phyloP scores from a whole-genome alignment of 2,797 vertebrate genomes.

The Aldrovandia affinis region DNA sequence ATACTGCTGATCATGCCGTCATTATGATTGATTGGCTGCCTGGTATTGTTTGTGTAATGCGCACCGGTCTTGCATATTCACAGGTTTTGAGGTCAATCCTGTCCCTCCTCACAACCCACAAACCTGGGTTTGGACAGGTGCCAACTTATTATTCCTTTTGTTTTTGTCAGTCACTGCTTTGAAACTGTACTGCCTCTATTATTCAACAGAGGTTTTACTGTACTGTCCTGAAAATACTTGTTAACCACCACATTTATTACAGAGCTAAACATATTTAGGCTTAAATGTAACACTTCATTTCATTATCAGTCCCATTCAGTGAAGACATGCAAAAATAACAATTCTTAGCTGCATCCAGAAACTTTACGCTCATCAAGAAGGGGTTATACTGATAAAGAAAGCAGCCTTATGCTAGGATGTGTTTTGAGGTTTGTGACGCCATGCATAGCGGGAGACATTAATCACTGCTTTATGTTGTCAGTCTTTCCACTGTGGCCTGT shows the following conservation, averaged over 20 bases:
- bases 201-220: too few relatives aligned
- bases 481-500: neutral
- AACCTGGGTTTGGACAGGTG: too few relatives aligned
- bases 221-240: neutral
- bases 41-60: too few relatives aligned
- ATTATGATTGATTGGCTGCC: too few relatives aligned
- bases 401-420: neutral
- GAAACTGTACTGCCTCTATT: too few relatives aligned
- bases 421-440: neutral
- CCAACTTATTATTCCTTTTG: too few relatives aligned
- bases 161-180: too few relatives aligned
- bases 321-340: neutral
- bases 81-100: too few relatives aligned
- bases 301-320: neutral
- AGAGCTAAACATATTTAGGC: neutral
- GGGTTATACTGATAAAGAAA: neutral
- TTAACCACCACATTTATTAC: neutral
- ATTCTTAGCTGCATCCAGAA: neutral
- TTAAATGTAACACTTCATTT: neutral
- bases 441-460: neutral
- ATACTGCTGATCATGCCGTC: too few relatives aligned
- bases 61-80: too few relatives aligned
- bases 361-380: slow-evolving; percentile 7
- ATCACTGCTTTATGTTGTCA: neutral
- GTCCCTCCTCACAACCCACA: too few relatives aligned